Base-by-base conservation (phyloP, 2,888 invertebrate genomes). In the Beris chalybata region DNA sequence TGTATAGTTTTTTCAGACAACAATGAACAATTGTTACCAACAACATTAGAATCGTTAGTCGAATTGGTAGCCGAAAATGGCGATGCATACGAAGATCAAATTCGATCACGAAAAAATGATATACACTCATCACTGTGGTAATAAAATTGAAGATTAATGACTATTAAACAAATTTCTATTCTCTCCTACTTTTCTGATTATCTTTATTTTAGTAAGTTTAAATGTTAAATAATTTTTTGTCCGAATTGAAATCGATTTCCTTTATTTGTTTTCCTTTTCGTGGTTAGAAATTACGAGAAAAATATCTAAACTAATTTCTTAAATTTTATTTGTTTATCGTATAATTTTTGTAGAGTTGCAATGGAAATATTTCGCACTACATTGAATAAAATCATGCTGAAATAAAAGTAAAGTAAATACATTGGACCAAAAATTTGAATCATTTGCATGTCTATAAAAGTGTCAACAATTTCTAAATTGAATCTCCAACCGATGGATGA, bases 81-180 rank as follows among this genome's bases (percentile, higher is more conserved):
- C 76, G 86, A 86, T 83, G 85, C 83, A 79, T 86, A 85, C 83
- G 87, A 87, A 85, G 85, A 85, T 82, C 84, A 84, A 81, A 84
- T 87, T 83, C 78, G 78, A 74, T 75, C 78, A 76, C 77, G 76
- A 75, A 81, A 78, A 78, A 79, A 78, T 77, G 79, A 79, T 73
- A 75, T 81, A 73, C 79, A 78, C 74, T 76, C 81, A 74, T 76
- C 78, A 73, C 74, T 81, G 77, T 79, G 81, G 81, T 81, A 81
- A 81, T 69, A 53, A 65, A 63, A 58, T 64, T 53, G 47, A 64
- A 58, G 50, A 67, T 63, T 56, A 56, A 52, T 67, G 61, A 22
- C 22, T 38, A 7, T 38, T 38, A 38, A 38, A 38, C 5, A 38
- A 38, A 38, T 7, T 69, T 63, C 64, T 43, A 65, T 64, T 67